Percentiles rank a stretch among this genome's conserved stretches.
Evolutionary conservation across 2,113 vertebrate genomes (phyloP).

Genomic region (Carollia perspicillata): DNA sequence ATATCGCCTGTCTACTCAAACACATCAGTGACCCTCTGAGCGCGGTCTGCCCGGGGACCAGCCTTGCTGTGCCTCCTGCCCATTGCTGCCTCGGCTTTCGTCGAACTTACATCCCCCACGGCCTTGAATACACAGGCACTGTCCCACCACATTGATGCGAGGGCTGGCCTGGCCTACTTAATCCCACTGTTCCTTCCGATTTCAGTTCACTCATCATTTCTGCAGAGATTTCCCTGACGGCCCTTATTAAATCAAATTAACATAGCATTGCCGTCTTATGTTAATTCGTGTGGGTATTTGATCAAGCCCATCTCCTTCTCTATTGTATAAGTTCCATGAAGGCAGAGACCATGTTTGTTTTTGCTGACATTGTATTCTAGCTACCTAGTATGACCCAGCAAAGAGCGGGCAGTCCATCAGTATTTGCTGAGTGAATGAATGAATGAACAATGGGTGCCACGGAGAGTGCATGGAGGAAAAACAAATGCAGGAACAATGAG

Average conservation of each 20-base stretch:
- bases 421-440: background rate
- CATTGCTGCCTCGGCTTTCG: background rate
- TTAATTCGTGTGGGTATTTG: background rate
- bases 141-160: background rate
- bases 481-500: background rate
- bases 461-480: background rate
- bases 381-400: background rate
- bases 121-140: background rate
- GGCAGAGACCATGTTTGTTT: background rate
- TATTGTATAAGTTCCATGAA: background rate
- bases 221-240: background rate
- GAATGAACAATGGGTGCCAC: background rate
- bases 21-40: background rate
- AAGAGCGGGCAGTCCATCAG: background rate
- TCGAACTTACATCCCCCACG: background rate
- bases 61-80: background rate
- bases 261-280: background rate
- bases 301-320: background rate
- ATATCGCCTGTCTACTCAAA: fast-evolving
- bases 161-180: background rate
- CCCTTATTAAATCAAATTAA: background rate
- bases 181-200: background rate
- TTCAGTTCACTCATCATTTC: background rate
- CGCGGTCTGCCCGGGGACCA: background rate
- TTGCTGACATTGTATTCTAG: background rate